Percentiles rank a stretch among this genome's conserved stretches.
These are phyloP conservation scores for Drosophila watanabei DNA, from an alignment of 1,140 invertebrate genomes.

Conservation along the genomic window DNA sequence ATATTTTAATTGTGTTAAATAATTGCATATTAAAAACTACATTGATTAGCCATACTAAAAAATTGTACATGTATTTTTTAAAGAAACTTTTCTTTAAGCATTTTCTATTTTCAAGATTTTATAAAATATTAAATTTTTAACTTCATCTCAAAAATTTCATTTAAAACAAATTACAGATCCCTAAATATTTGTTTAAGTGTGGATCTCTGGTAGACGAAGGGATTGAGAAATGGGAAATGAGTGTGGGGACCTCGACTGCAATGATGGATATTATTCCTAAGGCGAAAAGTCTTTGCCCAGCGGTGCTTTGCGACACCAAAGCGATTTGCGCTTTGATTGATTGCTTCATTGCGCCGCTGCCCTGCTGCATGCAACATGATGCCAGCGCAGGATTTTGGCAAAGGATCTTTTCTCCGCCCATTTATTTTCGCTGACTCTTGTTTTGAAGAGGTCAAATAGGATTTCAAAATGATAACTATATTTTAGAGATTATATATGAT, in stretches of 20 bases:
- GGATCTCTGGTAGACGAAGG: neutral
- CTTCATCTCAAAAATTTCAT: too few relatives aligned
- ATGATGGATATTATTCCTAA: constrained; percentile 83
- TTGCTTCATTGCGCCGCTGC: constrained; percentile 68
- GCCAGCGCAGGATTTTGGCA: constrained; percentile 67
- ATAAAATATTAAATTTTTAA: too few relatives aligned
- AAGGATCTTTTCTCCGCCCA: constrained; percentile 20
- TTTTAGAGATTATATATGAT: neutral
- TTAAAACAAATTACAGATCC: too few relatives aligned
- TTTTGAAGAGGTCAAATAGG: constrained; percentile 2
- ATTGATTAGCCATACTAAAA: too few relatives aligned
- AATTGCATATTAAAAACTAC: too few relatives aligned
- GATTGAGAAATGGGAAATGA: constrained; percentile 8
- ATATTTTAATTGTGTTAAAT: too few relatives aligned
- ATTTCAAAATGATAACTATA: neutral
- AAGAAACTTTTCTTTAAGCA: too few relatives aligned
- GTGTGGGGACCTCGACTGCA: constrained; percentile 53
- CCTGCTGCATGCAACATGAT: constrained; percentile 56
- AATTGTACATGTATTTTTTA: too few relatives aligned
- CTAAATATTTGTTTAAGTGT: neutral
- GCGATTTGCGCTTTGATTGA: constrained; percentile 79
- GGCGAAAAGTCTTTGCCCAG: constrained; percentile 82
- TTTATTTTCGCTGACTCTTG: constrained; percentile 20
- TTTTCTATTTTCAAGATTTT: too few relatives aligned
- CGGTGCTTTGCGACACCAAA: constrained; percentile 82